Base-by-base conservation (phyloP, 2,888 invertebrate genomes). In the Masnerella sp. region DNA sequence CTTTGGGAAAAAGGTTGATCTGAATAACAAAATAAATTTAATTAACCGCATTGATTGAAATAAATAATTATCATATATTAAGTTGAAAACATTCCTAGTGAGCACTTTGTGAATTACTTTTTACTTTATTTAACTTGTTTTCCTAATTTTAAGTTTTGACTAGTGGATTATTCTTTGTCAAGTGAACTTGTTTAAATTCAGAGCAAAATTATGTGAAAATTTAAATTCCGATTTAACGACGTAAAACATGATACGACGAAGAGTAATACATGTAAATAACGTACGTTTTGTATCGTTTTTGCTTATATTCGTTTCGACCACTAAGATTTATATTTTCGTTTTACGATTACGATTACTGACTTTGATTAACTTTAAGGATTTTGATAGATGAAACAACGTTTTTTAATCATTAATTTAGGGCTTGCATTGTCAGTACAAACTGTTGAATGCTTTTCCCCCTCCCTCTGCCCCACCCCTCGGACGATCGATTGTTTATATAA, bases 401-500 rank as follows among this genome's bases (percentile, higher is more conserved):
- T 25, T 43, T 43, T 36, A 36, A 42, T 11, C 32, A 5, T 2
- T 45, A n/a, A 14, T 54, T 30, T 20, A 58, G 45, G 49, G 49
- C 25, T 61, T 61, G 38, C 38, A 47, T 61, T 40, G 61, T 61
- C 61, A 61, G 38, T 49, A 25, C 25, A 47, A 59, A 38, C 36
- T 45, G 17, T 38, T 42, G 25, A 7, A 30, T 36, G 45, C 38
- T 30, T 49, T 20, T 28, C 18, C 38, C 34, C 17, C 15, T n/a
- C 20, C 17, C 15, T 8, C 5, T 20, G n/a, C 9, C 12, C 28
- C 17, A 15, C 9, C 9, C 54, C 7, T 17, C 17, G 32, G 15
- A 62, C 32, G 49, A 62, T 49, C 32, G 51, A 51, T 62, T 51
- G 49, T 49, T 62, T 62, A 62, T 62, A 42, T 38, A 43, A 58